Evolutionary conservation across 2,113 vertebrate species (phyloP).

Genomic region (Sinosuthora webbiana): DNA sequence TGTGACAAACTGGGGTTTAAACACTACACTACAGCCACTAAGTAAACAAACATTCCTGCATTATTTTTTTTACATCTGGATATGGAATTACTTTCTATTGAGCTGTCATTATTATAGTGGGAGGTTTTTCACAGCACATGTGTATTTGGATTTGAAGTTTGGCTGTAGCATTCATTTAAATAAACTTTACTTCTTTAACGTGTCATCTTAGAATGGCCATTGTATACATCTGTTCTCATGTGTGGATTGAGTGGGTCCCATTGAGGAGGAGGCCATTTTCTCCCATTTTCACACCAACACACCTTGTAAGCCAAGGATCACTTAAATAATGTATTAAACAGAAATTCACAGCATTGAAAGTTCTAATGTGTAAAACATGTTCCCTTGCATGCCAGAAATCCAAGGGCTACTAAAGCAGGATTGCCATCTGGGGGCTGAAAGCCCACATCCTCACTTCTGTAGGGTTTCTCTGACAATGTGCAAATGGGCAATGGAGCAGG

Average conservation of each 20-base stretch:
- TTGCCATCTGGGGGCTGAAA: not conserved
- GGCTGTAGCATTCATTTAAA: not conserved
- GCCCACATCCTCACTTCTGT: not conserved
- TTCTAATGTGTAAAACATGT: not conserved
- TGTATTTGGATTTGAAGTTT: not conserved
- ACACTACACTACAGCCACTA: not conserved
- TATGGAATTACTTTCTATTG: not conserved
- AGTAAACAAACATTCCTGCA: not conserved
- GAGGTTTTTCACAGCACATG: not conserved
- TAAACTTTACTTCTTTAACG: not conserved
- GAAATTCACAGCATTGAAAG: not conserved
- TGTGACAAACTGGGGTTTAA: not conserved
- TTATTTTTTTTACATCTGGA: not conserved
- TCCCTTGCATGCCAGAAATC: not conserved
- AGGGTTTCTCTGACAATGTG: not conserved
- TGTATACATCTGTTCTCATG: not conserved
- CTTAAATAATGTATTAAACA: not conserved
- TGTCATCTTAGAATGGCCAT: not conserved
- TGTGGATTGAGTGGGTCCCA: not conserved
- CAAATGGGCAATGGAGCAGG: not conserved
- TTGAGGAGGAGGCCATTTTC: not conserved
- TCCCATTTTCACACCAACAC: not conserved
- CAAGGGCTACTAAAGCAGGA: not conserved
- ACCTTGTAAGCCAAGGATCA: not conserved
- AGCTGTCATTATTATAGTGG: not conserved